Percentiles rank a stretch among this genome's conserved stretches.
phyloP scores from a whole-genome alignment of 92 coral and sea anemone species.

The Hydrozoanthus gracilis region DNA sequence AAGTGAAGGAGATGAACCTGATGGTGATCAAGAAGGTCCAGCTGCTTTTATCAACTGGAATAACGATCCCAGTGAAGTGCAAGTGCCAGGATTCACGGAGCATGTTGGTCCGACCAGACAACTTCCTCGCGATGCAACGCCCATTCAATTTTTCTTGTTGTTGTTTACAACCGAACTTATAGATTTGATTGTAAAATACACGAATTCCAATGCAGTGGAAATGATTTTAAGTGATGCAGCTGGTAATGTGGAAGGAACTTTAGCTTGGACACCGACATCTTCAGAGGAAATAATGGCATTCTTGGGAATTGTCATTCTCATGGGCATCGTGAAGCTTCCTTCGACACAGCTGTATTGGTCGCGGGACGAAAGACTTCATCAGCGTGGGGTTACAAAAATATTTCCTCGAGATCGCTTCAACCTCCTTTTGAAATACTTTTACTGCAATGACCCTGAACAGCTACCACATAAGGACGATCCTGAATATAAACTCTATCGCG shows the following conservation, averaged over 20 bases:
- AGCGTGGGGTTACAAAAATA: slow-evolving; percentile 13
- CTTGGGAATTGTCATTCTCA: slow-evolving; percentile 34
- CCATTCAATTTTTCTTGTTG: slow-evolving; percentile 20
- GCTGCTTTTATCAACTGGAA: slow-evolving; percentile 28
- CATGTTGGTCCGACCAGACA: slow-evolving; percentile 36
- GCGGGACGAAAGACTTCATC: slow-evolving; percentile 9
- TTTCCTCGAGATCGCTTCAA: slow-evolving; percentile 23
- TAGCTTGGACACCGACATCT: background rate
- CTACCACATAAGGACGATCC: slow-evolving; percentile 25
- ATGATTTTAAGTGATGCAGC: slow-evolving; percentile 22
- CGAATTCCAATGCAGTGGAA: slow-evolving; percentile 29
- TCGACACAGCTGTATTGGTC: slow-evolving; percentile 13
- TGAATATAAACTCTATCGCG: slow-evolving; percentile 10
- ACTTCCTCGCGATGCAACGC: slow-evolving; percentile 25
- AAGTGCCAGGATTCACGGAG: slow-evolving; percentile 22
- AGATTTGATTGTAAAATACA: slow-evolving; percentile 18
- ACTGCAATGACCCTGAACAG: slow-evolving; percentile 23
- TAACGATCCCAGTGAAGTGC: slow-evolving; percentile 7
- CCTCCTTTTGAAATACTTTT: slow-evolving; percentile 15
- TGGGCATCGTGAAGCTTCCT: slow-evolving; percentile 18
- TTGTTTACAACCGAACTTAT: slow-evolving; percentile 34
- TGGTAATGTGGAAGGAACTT: slow-evolving; percentile 7
- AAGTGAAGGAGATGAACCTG: slow-evolving; percentile 18
- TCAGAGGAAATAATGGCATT: slow-evolving; percentile 16
- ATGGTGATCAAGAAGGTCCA: slow-evolving; percentile 1